phyloP scores from a whole-genome alignment of 2,113 vertebrate species.

The Gorsachius goisagi region DNA sequence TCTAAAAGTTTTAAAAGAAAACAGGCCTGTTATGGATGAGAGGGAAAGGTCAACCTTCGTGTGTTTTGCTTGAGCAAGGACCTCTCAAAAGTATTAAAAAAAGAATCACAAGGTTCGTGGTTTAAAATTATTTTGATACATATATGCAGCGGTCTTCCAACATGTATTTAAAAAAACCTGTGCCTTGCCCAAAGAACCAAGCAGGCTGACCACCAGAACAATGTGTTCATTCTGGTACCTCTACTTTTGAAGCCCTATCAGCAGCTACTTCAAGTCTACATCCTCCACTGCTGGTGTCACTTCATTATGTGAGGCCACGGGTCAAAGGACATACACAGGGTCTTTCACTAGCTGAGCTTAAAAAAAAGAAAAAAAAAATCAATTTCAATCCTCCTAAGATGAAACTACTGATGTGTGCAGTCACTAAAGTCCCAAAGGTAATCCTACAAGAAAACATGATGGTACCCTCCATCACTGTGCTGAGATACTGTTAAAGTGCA shows the following conservation, averaged over 20 bases:
- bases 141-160: not conserved
- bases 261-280: slow-evolving; percentile 18
- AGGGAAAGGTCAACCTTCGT: not conserved
- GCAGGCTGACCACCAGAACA: not conserved
- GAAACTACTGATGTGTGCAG: slow-evolving; percentile 67
- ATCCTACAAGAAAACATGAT: slow-evolving; percentile 54
- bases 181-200: not conserved
- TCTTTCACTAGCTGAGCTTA: slow-evolving; percentile 43
- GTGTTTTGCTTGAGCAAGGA: not conserved
- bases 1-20: not conserved
- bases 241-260: not conserved
- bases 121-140: not conserved
- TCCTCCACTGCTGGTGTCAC: slow-evolving; percentile 20
- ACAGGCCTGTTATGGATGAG: not conserved
- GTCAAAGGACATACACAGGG: slow-evolving; percentile 55
- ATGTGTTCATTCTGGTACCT: not conserved
- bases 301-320: slow-evolving; percentile 52
- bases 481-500: slow-evolving; percentile 8
- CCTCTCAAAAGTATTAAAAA: not conserved
- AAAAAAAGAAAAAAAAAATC: slow-evolving; percentile 34
- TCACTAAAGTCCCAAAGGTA: slow-evolving; percentile 49
- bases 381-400: slow-evolving; percentile 67
- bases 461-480: slow-evolving; percentile 44
- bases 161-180: not conserved
- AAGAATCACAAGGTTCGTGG: not conserved